Percentiles rank a stretch among this genome's conserved stretches.
Conservation (phyloP, 2,888 invertebrate species). For the Luperina nickerlii region DNA sequence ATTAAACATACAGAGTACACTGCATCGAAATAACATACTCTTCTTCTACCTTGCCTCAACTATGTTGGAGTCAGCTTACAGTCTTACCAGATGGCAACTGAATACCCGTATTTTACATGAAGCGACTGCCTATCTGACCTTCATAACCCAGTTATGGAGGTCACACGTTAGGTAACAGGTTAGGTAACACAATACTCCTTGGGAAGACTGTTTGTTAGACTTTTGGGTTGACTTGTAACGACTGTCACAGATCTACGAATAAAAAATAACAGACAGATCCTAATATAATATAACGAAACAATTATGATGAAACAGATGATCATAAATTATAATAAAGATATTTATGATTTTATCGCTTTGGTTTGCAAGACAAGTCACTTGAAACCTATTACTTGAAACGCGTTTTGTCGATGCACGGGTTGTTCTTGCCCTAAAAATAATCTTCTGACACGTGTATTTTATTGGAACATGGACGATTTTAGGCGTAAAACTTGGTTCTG, state of each 20-base stretch:
- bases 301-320: no score
- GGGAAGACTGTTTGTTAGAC: background rate
- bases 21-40: background rate
- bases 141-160: background rate
- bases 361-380: background rate
- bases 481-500: background rate
- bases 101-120: background rate
- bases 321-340: conserved; percentile 4
- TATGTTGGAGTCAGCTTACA: background rate
- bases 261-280: no score
- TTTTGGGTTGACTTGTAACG: background rate
- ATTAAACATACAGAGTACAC: background rate
- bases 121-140: background rate
- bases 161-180: no score
- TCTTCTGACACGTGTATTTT: background rate
- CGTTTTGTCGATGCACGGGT: background rate
- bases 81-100: background rate
- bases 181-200: background rate
- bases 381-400: conserved; percentile 4
- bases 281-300: no score
- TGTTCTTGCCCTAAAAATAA: background rate
- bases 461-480: background rate
- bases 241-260: background rate
- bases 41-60: background rate
- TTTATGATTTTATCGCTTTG: background rate